Percentiles rank a stretch among this genome's conserved stretches.
Evolutionary conservation across 2,113 vertebrate species (phyloP).

Genomic region (Pseudonaja textilis): DNA sequence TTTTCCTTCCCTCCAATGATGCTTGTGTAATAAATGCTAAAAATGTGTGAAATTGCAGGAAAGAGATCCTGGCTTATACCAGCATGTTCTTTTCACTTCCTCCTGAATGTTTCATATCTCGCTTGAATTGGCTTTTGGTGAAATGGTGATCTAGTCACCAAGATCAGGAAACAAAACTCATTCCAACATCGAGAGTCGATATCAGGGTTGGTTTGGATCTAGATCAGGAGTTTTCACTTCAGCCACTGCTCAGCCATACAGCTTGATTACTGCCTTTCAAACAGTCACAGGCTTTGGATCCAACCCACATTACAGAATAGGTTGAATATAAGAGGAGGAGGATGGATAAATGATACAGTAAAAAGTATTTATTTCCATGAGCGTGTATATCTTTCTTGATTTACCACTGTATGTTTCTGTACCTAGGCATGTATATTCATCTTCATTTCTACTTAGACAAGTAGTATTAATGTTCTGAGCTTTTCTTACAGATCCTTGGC

Average conservation of each 20-base stretch:
- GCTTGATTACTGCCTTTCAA: not conserved
- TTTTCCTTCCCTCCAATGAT: not conserved
- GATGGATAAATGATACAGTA: too few relatives aligned
- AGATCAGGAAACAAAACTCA: not conserved
- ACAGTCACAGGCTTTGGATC: not conserved
- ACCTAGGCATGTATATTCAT: not conserved
- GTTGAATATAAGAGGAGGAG: not conserved
- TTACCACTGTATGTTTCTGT: not conserved
- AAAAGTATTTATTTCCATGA: not conserved
- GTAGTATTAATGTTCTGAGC: not conserved
- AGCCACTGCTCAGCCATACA: not conserved
- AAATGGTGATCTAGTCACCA: not conserved
- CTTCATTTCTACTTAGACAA: not conserved
- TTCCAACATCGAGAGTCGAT: not conserved
- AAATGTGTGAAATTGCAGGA: not conserved
- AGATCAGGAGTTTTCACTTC: not conserved
- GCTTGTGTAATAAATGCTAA: not conserved
- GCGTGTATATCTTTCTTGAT: not conserved
- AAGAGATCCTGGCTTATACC: not conserved
- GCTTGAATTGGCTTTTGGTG: not conserved
- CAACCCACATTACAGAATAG: not conserved
- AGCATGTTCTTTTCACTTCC: too few relatives aligned
- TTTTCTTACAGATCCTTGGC: not conserved
- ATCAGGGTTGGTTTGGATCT: not conserved
- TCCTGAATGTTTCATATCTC: not conserved